Conservation (phyloP, 92 coral and sea anemone species). For the Bergia sp. region DNA sequence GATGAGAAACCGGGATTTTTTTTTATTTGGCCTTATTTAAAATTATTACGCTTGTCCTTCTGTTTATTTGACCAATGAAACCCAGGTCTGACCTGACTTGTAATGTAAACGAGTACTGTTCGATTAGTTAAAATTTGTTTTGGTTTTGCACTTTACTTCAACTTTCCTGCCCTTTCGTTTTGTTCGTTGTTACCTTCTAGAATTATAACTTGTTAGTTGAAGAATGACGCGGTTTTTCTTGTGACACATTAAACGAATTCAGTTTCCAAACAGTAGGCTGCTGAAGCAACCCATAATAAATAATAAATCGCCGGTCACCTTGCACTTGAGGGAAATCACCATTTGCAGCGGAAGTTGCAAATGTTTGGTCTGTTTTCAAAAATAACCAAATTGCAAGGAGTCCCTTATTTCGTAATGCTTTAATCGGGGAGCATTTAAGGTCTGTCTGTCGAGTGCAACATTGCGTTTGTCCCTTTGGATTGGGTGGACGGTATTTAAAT, state of each 20-base stretch:
- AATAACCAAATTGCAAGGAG: not conserved
- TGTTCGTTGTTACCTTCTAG: no score
- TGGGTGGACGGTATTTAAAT: not conserved
- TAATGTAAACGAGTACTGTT: no score
- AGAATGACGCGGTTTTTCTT: no score
- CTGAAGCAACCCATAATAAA: not conserved
- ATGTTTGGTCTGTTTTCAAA: not conserved
- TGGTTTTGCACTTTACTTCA: no score
- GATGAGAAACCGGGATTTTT: no score
- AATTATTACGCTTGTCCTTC: no score
- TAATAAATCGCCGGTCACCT: not conserved
- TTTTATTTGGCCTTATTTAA: no score
- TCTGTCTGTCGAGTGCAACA: not conserved
- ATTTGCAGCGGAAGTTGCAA: conserved; percentile 9
- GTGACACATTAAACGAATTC: not conserved
- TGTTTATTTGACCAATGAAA: no score
- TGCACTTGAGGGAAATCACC: conserved; percentile 5
- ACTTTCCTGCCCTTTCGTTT: no score
- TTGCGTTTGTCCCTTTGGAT: not conserved
- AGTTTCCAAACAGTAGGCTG: not conserved
- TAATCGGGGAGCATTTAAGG: not conserved
- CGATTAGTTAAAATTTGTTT: no score
- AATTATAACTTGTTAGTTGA: no score
- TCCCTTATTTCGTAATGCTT: not conserved
- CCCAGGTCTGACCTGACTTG: no score